Base-by-base conservation (phyloP, 1,140 invertebrate genomes). In the Chionoecetes opilio region DNA sequence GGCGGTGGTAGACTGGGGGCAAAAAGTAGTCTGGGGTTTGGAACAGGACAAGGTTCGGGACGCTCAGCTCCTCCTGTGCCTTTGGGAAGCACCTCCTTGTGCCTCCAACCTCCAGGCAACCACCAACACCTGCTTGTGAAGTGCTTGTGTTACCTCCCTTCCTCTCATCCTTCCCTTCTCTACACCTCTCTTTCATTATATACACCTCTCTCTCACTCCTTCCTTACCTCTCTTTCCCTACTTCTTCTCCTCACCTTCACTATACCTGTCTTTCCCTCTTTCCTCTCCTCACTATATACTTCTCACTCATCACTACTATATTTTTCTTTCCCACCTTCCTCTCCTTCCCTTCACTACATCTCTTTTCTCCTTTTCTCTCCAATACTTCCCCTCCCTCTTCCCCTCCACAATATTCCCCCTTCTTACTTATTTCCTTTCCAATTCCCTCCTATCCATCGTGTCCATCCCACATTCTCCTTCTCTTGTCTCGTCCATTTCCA, bases 81-180 rank as follows among this genome's bases (percentile, higher is more conserved):
- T 31, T 32, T 53, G 38, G 41, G 82, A 82, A 82, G 63, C 91
- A 92, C 34, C 89, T 63, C 32, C 35, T 91, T n/a, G n/a, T n/a
- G n/a, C n/a, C n/a, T n/a, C n/a, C n/a, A n/a, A n/a, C 89, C 14
- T 84, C 29, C 21, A 29, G 82, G 91, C 26, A n/a, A 91, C 29
- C 82, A n/a, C 31, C 29, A 93, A 35, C 91, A 63, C 32, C 91
- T 38, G 63, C 82, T 93, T 82, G 63, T 82, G 31, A 41, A 38
- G 82, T 93, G 91, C 91, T 85, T 93, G 82, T 85, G 91, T 31
- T 82, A 34, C 41, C 46, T n/a, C 29, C n/a, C 37, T 31, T 29
- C 41, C 29, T 35, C 8, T 84, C 63, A 37, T 3, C 34, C 26
- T 32, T 88, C 26, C 86, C 86, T 88, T 26, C 86, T 34, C 53